These are phyloP conservation scores for Phyllotis vaccarum DNA, from an alignment of 2,797 vertebrate species.

Conservation along the genomic window DNA sequence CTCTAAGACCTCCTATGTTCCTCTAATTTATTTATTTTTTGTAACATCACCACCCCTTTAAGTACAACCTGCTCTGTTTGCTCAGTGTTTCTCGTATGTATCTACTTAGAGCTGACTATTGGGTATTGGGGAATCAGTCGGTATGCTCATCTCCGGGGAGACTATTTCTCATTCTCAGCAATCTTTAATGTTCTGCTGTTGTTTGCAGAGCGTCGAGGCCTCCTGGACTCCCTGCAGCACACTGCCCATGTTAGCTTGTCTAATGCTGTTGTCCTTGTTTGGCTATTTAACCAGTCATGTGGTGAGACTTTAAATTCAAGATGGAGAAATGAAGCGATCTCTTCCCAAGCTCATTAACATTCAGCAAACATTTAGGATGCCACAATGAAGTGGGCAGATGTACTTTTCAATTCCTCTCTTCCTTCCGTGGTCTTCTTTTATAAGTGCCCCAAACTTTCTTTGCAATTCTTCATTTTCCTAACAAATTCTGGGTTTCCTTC, in stretches of 20 bases:
- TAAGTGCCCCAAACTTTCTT: not conserved
- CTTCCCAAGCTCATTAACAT: not conserved
- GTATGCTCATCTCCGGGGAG: not conserved
- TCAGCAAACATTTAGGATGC: not conserved
- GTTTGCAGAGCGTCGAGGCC: not conserved
- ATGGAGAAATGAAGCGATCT: conserved; percentile 5
- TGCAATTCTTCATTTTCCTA: not conserved
- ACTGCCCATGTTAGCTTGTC: not conserved
- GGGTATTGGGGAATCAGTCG: not conserved
- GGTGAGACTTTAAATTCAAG: conserved; percentile 17
- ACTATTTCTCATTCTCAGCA: not conserved
- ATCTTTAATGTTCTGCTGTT: not conserved
- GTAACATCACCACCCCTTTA: no score
- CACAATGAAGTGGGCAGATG: conserved; percentile 1
- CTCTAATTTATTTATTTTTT: not conserved
- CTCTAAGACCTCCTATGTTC: not conserved
- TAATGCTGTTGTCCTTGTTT: not conserved
- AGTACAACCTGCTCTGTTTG: not conserved
- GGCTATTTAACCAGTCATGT: no score
- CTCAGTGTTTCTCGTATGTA: not conserved
- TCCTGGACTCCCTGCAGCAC: not conserved
- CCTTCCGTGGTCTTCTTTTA: not conserved
- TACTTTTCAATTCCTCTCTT: not conserved
- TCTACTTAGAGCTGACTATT: not conserved
- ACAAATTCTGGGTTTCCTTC: conserved; percentile 30